A percentile compares a stretch with the other conserved stretches of the same genome.
Conservation (phyloP, 2,113 vertebrate genomes). For the Gymnobelideus leadbeateri region DNA sequence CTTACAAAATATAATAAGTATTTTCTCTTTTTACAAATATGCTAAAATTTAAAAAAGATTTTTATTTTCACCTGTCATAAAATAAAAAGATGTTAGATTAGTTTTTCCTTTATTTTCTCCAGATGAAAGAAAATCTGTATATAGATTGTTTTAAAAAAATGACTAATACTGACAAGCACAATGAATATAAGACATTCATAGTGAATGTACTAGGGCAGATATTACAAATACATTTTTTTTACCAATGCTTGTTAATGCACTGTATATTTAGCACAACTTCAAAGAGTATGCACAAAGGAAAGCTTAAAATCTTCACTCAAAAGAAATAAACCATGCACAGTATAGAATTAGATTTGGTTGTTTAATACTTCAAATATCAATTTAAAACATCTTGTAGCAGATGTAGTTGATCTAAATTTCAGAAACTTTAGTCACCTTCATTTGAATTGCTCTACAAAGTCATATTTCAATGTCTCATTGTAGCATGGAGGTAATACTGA, state of each 20-base stretch:
- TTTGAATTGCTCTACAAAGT: neutral
- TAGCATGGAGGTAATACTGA: neutral
- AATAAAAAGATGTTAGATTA: constrained; percentile 33
- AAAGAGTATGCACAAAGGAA: neutral
- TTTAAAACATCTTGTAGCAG: neutral
- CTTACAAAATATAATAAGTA: neutral
- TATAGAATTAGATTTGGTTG: neutral
- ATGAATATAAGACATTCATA: constrained; percentile 22
- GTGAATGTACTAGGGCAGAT: neutral
- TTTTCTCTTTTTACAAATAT: neutral
- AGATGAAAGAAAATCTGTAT: constrained; percentile 9
- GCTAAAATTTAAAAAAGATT: neutral
- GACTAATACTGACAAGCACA: constrained; percentile 30
- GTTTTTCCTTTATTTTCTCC: neutral
- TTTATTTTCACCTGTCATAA: neutral
- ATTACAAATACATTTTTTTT: neutral
- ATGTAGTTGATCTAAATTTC: neutral
- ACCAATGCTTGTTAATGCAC: neutral
- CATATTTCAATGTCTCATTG: neutral
- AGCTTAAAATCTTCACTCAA: neutral
- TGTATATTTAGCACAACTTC: neutral
- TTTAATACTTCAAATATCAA: neutral
- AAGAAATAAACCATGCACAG: neutral
- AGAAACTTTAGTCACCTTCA: neutral
- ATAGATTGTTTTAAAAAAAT: constrained; percentile 17